These are phyloP conservation scores for Alectura lathami DNA, from an alignment of 2,113 vertebrate species.

Conservation along the genomic window DNA sequence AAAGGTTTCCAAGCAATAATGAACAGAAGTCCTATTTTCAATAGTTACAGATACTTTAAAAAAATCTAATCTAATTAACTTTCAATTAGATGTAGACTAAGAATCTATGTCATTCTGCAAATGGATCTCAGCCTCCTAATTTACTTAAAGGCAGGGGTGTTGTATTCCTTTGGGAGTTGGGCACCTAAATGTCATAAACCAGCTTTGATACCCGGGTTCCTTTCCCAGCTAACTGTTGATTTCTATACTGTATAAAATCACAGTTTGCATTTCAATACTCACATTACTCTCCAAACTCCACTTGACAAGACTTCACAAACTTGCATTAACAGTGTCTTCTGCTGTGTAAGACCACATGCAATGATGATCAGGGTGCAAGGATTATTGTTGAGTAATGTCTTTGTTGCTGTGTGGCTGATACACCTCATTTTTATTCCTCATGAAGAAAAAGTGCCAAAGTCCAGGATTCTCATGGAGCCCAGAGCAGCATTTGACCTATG, in stretches of 20 bases:
- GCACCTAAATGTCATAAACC: neutral
- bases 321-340: neutral
- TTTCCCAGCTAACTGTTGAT: neutral
- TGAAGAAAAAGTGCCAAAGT: neutral
- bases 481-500: neutral
- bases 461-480: neutral
- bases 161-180: neutral
- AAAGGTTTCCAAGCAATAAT: neutral
- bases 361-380: neutral
- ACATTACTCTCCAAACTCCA: neutral
- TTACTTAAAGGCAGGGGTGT: neutral
- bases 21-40: neutral
- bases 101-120: neutral
- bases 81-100: neutral
- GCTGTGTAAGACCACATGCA: neutral
- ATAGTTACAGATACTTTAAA: neutral
- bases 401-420: neutral
- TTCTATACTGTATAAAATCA: neutral
- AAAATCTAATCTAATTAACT: neutral
- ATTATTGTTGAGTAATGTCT: neutral
- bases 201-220: neutral
- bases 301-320: neutral
- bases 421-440: neutral
- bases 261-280: neutral
- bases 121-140: neutral